These are phyloP conservation scores for Lacerta agilis DNA, from an alignment of 2,797 vertebrate species.

Conservation along the genomic window DNA sequence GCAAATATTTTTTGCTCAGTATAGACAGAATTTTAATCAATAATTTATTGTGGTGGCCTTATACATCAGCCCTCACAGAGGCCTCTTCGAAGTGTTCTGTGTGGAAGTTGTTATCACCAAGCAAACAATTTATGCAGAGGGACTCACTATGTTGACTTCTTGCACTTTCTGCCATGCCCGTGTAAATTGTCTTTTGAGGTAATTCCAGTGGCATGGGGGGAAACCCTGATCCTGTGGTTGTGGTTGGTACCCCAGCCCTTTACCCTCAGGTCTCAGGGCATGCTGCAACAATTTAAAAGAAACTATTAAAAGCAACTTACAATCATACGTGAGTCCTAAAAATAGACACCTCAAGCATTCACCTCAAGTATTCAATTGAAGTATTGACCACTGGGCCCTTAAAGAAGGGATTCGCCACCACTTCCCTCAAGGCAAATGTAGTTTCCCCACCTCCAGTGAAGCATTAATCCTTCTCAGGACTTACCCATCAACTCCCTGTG, in stretches of 20 bases:
- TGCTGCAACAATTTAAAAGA: no score
- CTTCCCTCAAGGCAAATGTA: no score
- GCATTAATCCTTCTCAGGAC: no score
- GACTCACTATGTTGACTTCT: neutral
- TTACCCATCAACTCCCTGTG: no score
- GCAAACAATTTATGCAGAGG: neutral
- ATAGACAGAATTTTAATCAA: neutral
- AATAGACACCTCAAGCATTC: neutral
- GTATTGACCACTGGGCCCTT: no score
- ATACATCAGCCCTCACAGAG: neutral
- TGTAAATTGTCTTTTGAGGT: neutral
- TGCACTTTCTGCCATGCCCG: neutral
- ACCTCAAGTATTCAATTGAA: no score
- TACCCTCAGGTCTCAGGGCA: no score
- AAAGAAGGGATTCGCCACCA: no score
- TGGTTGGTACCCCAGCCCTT: no score
- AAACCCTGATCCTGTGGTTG: neutral
- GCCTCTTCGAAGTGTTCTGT: neutral
- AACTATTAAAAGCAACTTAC: no score
- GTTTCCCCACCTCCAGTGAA: no score
- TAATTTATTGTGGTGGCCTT: neutral
- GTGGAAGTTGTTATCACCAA: neutral
- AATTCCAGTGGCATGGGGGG: neutral
- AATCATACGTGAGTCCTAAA: neutral
- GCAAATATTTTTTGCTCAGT: neutral